A percentile compares a stretch with the other conserved stretches of the same genome.
Evolutionary conservation across 1,140 invertebrate species (phyloP).

Genomic region (Drosophila repletoides): DNA sequence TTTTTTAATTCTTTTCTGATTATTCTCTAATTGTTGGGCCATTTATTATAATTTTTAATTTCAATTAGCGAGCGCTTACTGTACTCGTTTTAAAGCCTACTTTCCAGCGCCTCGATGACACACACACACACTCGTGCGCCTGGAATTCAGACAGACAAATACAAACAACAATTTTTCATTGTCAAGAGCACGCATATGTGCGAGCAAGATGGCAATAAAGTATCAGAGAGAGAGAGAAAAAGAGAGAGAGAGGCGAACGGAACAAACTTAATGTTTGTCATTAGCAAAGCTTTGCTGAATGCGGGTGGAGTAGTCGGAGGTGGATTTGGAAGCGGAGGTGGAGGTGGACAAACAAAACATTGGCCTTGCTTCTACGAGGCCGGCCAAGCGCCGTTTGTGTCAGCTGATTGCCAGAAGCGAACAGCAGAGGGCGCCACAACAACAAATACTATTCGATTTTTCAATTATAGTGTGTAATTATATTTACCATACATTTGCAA

Average conservation of each 20-base stretch:
- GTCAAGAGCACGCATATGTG: conserved; percentile 33
- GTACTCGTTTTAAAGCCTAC: conserved; percentile 25
- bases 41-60: background rate
- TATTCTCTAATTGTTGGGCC: too few species aligned
- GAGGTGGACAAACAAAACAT: conserved; percentile 1
- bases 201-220: too few species aligned
- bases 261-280: conserved; percentile 9
- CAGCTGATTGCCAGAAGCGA: conserved; percentile 25
- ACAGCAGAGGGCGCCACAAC: conserved; percentile 31
- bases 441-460: conserved; percentile 28
- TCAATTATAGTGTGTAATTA: background rate
- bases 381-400: conserved; percentile 14
- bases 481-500: background rate
- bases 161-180: conserved; percentile 37
- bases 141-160: background rate
- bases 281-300: too few species aligned
- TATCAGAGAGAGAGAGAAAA: background rate
- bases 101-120: conserved; percentile 11
- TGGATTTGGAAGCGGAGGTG: background rate
- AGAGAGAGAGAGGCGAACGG: background rate
- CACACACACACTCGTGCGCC: background rate
- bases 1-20: too few species aligned
- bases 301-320: too few species aligned
- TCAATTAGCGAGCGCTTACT: too few species aligned
- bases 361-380: background rate